Base-by-base conservation (phyloP, 2,888 invertebrate species). In the Xestoiulus laeticollis region DNA sequence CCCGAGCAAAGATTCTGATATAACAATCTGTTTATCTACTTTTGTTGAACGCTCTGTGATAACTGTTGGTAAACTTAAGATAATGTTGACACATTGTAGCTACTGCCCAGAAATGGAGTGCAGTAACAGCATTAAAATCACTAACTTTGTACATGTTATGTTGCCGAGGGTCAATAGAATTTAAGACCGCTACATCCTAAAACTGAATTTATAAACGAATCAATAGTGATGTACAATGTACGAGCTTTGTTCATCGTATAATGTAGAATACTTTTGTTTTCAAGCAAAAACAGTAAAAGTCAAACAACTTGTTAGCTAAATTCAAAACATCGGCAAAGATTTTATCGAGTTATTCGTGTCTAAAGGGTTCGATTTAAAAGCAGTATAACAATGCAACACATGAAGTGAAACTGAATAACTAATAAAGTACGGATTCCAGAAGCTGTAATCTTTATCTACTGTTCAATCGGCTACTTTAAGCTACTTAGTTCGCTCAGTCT, bases 341-440 rank as follows among this genome's bases (percentile, higher is more conserved):
- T 48, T 48, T 12, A n/a, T 48, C 14, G 16, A n/a, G 53, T n/a
- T 68, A 22, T 0, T n/a, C 1, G 19, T n/a, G 6, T n/a, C n/a
- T 1, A 59, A 59, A 59, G 6, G 1, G n/a, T 6, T 59, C 1
- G 59, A 19, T n/a, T 59, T 0, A 59, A 59, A n/a, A 59, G n/a
- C n/a, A 19, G 59, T 12, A 19, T 12, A 12, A 12, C 14, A 0
- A 16, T 48, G 14, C 5, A n/a, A 16, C 12, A 53, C 2, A 53
- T 53, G 53, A 53, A n/a, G 59, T 68, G 19, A 68, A 68, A 68
- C 59, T 68, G 59, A 59, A 59, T n/a, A n/a, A 59, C 19, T 59
- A n/a, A 68, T 68, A 10, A 68, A 1, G 10, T 10, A 48, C 19
- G 14, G 48, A 12, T 48, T 19, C 14, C 48, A n/a, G n/a, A n/a